Evolutionary conservation across 2,888 invertebrate species (phyloP).

Genomic region (Pogonocherus hispidulus): DNA sequence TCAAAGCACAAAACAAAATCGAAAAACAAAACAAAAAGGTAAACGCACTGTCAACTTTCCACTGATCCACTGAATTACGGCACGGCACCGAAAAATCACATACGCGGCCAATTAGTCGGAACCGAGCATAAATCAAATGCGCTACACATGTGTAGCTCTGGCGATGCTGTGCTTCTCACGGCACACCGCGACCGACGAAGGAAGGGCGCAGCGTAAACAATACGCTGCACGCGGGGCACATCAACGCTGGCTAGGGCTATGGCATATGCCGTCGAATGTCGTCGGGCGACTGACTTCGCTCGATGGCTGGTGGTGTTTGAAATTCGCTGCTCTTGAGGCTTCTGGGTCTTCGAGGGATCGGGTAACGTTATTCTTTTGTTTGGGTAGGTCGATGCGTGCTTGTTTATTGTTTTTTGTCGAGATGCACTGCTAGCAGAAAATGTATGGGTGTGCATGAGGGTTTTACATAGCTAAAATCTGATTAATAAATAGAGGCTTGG

Average conservation of each 20-base stretch:
- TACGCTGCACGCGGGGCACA: constrained; percentile 45
- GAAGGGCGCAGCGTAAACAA: constrained; percentile 54
- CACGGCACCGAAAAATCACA: constrained; percentile 21
- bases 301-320: constrained; percentile 20
- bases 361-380: constrained; percentile 23
- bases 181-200: constrained; percentile 40
- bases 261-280: constrained; percentile 22
- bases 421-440: neutral
- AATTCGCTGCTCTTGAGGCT: constrained; percentile 29
- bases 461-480: too few species aligned
- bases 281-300: constrained; percentile 22
- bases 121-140: constrained; percentile 42
- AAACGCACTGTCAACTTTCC: constrained; percentile 16
- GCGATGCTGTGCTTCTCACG: constrained; percentile 3
- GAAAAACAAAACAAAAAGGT: neutral
- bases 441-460: too few species aligned
- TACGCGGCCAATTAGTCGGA: constrained; percentile 40
- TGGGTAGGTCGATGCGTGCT: constrained; percentile 20
- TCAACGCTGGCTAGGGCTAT: constrained; percentile 42
- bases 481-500: too few species aligned
- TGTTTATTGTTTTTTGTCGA: constrained; percentile 21
- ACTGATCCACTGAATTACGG: constrained; percentile 15
- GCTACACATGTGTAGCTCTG: constrained; percentile 47
- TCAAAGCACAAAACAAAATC: constrained; percentile 14
- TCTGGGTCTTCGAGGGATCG: constrained; percentile 24